Base-by-base conservation (phyloP, 2,113 vertebrate species). In the Planiliza haematocheilus region DNA sequence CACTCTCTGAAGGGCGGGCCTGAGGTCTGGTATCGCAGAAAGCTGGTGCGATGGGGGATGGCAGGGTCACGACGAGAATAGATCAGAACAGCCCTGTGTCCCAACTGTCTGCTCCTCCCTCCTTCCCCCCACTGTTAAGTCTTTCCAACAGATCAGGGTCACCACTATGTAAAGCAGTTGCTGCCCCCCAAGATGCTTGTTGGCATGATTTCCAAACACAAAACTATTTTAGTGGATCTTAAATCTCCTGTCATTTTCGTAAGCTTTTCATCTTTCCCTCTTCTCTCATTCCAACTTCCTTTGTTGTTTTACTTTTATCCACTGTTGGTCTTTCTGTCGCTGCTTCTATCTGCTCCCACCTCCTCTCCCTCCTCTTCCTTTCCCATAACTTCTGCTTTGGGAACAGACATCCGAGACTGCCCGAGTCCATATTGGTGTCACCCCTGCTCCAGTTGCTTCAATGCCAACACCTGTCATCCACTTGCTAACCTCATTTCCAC, bases 41-140 rank as follows among this genome's bases (percentile, higher is more conserved):
- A 11, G 3, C 2, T 8, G 39, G 55, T 56, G 38, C 2, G 21
- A 34, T 42, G 60, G 58, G 71, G 59, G 67, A 41, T 49, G 76
- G 70, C 36, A 70, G 74, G 69, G 39, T 77, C 49, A 7, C 64
- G 66, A 80, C 68, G 1, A 43, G 43, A 90, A 90, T 91, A 90
- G 84, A 79, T 79, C 41, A 42, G 60, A 71, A 16, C 60, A 41
- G 39, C 20, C 61, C 18, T 70, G 69, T 13, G 48, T 52, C 70
- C 59, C 21, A 21, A 62, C 30, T 8, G 65, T 50, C 51, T 4
- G 7, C 81, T 76, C 63, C 64, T 13, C 52, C 72, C 66, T 46
- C 51, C 48, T 1, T 1, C 24, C 0, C 13, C 41, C 43, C 34
- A 7, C 43, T 5, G 21, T 17, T 48, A 30, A 75, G 63, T 74